These are phyloP conservation scores for Notamacropus eugenii DNA, from an alignment of 2,797 vertebrate species.

Conservation along the genomic window DNA sequence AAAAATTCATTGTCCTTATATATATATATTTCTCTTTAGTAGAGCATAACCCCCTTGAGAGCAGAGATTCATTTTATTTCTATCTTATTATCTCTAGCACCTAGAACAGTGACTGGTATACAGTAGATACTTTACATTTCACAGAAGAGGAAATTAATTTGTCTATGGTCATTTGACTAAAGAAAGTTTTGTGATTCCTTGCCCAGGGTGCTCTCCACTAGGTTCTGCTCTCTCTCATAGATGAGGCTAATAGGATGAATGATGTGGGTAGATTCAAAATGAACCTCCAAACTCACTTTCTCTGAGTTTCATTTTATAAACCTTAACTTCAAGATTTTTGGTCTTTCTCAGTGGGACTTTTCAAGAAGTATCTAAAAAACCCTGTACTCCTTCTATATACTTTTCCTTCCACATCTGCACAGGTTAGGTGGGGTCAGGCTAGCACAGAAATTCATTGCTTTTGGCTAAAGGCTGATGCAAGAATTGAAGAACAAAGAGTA, in stretches of 20 bases:
- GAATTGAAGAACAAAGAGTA: neutral
- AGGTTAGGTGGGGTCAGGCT: neutral
- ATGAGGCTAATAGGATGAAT: neutral
- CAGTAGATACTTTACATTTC: neutral
- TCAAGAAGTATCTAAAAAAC: slow-evolving; percentile 20
- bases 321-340: neutral
- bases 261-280: neutral
- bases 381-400: slow-evolving; percentile 2
- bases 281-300: neutral
- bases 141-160: neutral
- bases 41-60: neutral
- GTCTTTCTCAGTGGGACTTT: neutral
- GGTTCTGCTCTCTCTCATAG: neutral
- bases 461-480: slow-evolving; percentile 8
- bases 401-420: slow-evolving; percentile 28
- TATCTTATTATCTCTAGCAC: neutral
- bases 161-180: neutral
- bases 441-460: slow-evolving; percentile 11
- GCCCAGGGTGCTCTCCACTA: neutral
- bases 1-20: neutral
- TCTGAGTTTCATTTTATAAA: neutral
- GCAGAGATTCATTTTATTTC: neutral
- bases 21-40: neutral
- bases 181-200: neutral
- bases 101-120: neutral